Conservation (phyloP, 2,113 vertebrate species). For the Sturnus vulgaris region DNA sequence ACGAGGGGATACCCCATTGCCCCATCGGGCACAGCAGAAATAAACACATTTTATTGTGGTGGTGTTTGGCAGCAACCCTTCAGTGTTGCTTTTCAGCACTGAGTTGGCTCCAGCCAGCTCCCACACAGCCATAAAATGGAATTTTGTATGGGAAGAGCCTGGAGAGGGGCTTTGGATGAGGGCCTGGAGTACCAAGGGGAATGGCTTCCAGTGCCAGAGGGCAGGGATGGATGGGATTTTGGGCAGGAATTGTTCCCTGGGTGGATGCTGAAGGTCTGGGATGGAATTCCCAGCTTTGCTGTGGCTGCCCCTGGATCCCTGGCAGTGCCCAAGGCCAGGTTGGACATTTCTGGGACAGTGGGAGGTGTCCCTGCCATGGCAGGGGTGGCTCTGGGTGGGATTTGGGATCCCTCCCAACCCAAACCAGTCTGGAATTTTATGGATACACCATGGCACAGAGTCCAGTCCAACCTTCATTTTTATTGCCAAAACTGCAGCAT, state of each 20-base stretch:
- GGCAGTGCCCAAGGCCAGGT: neutral
- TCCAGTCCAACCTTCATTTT: neutral
- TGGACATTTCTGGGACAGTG: neutral
- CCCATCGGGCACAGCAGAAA: accelerated
- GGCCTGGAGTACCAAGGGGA: neutral
- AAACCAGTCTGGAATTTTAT: neutral
- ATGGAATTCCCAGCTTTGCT: neutral
- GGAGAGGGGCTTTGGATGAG: neutral
- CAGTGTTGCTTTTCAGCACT: neutral
- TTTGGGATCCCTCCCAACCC: accelerated
- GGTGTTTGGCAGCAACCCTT: neutral
- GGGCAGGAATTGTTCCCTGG: neutral
- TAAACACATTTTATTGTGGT: neutral
- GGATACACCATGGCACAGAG: neutral
- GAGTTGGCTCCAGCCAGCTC: neutral
- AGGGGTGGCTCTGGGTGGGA: accelerated
- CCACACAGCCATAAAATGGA: neutral
- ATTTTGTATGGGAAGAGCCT: neutral
- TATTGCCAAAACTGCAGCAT: neutral
- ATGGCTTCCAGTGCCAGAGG: neutral
- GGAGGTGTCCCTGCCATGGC: neutral
- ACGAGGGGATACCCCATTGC: accelerated
- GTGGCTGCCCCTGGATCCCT: neutral
- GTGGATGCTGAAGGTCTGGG: neutral
- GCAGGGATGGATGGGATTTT: neutral